A percentile compares a stretch with the other conserved stretches of the same genome.
These are phyloP conservation scores for Regulus satrapa DNA, from an alignment of 2,113 vertebrate species.

Conservation along the genomic window DNA sequence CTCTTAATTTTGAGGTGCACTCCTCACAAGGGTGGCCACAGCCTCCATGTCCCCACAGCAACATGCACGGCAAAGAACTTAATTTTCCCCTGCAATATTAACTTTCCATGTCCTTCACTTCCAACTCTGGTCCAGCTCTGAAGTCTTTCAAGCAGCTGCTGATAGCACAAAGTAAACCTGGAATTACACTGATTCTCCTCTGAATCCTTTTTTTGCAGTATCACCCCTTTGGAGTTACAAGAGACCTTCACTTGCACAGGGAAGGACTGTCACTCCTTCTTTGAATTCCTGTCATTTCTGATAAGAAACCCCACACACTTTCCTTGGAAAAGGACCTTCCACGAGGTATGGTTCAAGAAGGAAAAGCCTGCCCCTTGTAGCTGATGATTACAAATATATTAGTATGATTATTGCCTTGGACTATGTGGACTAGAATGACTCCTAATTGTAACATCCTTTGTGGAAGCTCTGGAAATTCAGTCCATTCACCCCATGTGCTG, in stretches of 20 bases:
- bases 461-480: not conserved
- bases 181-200: not conserved
- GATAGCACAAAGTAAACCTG: not conserved
- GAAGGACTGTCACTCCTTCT: not conserved
- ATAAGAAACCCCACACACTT: not conserved
- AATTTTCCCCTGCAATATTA: not conserved
- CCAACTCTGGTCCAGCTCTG: not conserved
- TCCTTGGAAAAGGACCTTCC: not conserved
- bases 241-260: not conserved
- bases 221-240: not conserved
- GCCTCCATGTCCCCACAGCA: not conserved
- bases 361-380: not conserved
- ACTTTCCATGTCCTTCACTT: not conserved
- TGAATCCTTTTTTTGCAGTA: not conserved
- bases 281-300: not conserved
- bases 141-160: not conserved
- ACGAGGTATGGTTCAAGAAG: not conserved
- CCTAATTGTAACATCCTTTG: not conserved
- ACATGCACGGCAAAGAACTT: not conserved
- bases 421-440: not conserved
- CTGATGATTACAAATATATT: not conserved
- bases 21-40: not conserved
- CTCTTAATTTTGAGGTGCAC: not conserved
- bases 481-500: not conserved
- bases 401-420: not conserved